Base-by-base conservation (phyloP, 2,797 vertebrate species). In the Macropus fuliginosus region DNA sequence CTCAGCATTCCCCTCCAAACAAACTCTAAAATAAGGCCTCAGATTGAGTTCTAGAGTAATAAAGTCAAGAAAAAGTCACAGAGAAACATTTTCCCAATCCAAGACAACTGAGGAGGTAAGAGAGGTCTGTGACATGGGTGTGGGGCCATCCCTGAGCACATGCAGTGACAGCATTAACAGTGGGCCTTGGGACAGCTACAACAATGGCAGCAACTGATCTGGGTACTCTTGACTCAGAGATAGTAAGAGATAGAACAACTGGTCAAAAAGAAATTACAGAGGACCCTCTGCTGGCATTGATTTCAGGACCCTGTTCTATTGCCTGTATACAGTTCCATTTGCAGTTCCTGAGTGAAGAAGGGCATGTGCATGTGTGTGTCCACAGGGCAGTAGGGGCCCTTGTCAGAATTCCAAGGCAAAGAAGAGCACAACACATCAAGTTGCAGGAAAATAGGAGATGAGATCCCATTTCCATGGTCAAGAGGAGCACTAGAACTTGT, bases 271-370 rank as follows among this genome's bases (percentile, higher is more conserved):
- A 34, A 12, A 34, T 62, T 62, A 34, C 12, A 62, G 59, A 59
- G 29, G 29, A 66, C 8, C 14, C 0, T 18, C 34, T 18, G 5
- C 13, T n/a, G 34, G 13, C 57, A 66, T 34, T 16, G 62, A 66
- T n/a, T 66, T 34, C 34, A 66, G 34, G 57, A 59, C 29, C 28
- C 28, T 66, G 5, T n/a, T n/a, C 62, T 16, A n/a, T 66, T 66
- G 34, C 5, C 5, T 2, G 0, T 5, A n/a, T 18, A 5, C 4
- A n/a, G 62, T n/a, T 66, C 21, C 21, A 24, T 14, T n/a, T 2
- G 12, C 5, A 16, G 13, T n/a, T 5, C 34, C 14, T 66, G 1
- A 66, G 34, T 18, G 14, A 66, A 18, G 13, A n/a, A n/a, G 34
- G 0, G 11, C 14, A n/a, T 1, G 0, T 18, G 34, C 18, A 34